phyloP scores from a whole-genome alignment of 2,888 invertebrate genomes.

The Tachina lurida region DNA sequence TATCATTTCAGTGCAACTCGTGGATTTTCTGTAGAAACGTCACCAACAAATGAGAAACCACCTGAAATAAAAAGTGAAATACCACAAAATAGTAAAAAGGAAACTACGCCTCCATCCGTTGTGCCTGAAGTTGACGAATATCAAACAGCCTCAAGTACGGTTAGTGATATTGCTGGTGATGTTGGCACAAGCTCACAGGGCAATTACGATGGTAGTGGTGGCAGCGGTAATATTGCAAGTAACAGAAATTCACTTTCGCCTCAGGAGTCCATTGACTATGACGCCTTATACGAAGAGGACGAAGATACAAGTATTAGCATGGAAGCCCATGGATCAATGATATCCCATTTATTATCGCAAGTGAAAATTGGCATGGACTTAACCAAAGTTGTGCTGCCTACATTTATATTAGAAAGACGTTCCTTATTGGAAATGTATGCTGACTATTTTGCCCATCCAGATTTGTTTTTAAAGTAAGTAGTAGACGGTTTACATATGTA shows the following conservation, averaged over 20 bases:
- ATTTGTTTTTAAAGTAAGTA: constrained; percentile 93
- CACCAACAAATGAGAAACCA: constrained; percentile 79
- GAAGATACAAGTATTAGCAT: constrained; percentile 94
- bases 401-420: constrained; percentile 98
- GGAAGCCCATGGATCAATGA: constrained; percentile 98
- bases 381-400: constrained; percentile 97
- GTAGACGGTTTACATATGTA: neutral
- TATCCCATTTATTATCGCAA: constrained; percentile 97
- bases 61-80: constrained; percentile 72
- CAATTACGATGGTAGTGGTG: constrained; percentile 15
- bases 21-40: constrained; percentile 80
- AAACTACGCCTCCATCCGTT: constrained; percentile 70
- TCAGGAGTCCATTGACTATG: constrained; percentile 90
- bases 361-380: constrained; percentile 99
- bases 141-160: constrained; percentile 76
- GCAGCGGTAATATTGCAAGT: constrained; percentile 9
- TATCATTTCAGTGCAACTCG: constrained; percentile 78
- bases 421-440: constrained; percentile 99
- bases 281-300: constrained; percentile 95
- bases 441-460: constrained; percentile 99
- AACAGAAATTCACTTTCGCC: constrained; percentile 59
- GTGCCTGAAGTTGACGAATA: constrained; percentile 80
- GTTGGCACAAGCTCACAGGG: constrained; percentile 46
- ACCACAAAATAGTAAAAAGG: constrained; percentile 63
- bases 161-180: constrained; percentile 68